Conservation (phyloP, 2,113 vertebrate species). For the Trematomus loennbergii region DNA sequence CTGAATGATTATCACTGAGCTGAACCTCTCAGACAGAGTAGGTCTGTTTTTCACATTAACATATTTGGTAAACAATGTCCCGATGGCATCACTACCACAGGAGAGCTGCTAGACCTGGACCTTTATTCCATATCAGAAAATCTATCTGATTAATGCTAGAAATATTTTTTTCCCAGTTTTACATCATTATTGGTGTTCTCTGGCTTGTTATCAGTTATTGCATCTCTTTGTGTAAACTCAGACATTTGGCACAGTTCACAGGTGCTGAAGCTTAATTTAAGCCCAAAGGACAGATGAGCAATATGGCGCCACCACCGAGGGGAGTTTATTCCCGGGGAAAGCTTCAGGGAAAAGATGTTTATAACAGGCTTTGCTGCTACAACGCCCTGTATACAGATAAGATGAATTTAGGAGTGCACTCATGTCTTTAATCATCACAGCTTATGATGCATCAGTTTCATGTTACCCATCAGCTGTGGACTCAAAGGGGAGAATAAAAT, state of each 20-base stretch:
- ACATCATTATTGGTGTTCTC: background rate
- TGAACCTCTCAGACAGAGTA: background rate
- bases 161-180: background rate
- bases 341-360: background rate
- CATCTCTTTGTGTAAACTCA: slow-evolving; percentile 5
- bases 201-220: background rate
- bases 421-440: background rate
- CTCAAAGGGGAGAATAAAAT: too few species aligned
- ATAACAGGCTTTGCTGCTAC: background rate
- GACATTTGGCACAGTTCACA: background rate
- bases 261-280: slow-evolving; percentile 31
- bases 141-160: too few species aligned
- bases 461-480: too few species aligned
- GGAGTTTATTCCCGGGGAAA: background rate
- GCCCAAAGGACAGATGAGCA: slow-evolving; percentile 12
- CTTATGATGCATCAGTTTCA: background rate
- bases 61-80: background rate
- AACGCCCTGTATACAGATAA: background rate
- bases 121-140: background rate
- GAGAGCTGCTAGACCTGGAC: background rate
- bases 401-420: background rate
- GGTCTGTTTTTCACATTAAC: background rate
- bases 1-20: background rate
- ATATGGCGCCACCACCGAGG: background rate
- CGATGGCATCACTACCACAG: background rate